phyloP scores from a whole-genome alignment of 2,113 vertebrate genomes.

The Pituophis catenifer region DNA sequence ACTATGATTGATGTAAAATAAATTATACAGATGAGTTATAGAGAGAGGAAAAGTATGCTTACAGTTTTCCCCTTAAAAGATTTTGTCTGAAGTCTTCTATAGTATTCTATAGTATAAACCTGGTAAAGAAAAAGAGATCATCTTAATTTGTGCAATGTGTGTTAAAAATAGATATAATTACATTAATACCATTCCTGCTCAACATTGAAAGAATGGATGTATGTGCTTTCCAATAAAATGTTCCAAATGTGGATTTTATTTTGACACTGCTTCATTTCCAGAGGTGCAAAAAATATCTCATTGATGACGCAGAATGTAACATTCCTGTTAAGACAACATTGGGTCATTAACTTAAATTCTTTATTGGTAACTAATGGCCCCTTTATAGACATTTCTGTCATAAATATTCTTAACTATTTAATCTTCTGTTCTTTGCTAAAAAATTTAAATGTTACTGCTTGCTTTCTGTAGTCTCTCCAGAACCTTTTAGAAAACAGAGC shows the following conservation, averaged over 20 bases:
- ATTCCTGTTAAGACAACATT: conserved; percentile 33
- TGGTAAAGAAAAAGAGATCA: neutral
- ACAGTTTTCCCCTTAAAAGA: neutral
- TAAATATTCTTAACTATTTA: conserved; percentile 56
- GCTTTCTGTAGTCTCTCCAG: conserved; percentile 21
- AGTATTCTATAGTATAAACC: neutral
- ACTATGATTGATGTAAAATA: neutral
- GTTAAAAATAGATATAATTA: neutral
- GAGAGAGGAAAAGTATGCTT: neutral
- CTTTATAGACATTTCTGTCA: conserved; percentile 43
- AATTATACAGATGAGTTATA: neutral
- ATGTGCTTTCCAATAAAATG: neutral
- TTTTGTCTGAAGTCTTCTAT: neutral
- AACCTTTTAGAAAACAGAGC: neutral
- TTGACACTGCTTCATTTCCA: conserved; percentile 25
- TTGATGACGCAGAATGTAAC: conserved; percentile 42
- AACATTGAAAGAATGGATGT: conserved; percentile 24
- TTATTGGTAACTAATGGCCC: conserved; percentile 38
- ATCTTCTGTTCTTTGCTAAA: conserved; percentile 33
- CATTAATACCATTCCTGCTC: neutral
- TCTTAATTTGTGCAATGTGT: neutral
- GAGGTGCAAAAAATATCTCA: conserved; percentile 33
- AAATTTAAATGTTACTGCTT: conserved; percentile 45
- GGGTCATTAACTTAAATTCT: conserved; percentile 18
- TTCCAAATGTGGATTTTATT: conserved; percentile 33